These are phyloP conservation scores for Chloroclystis v-ata DNA, from an alignment of 2,888 invertebrate genomes.

Conservation along the genomic window DNA sequence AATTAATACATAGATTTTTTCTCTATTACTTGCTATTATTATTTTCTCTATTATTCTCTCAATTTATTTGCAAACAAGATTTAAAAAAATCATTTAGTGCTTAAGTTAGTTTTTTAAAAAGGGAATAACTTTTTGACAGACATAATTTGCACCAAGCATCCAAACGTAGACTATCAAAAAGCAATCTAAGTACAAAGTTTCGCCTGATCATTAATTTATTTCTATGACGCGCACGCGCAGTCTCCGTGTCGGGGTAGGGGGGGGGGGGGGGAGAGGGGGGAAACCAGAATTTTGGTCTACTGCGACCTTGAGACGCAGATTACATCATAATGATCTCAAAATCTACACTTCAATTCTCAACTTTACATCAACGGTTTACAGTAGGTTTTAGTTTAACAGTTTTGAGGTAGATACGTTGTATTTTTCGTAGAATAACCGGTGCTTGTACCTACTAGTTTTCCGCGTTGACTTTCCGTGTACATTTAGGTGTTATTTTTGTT, in stretches of 20 bases:
- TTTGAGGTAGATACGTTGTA: conserved; percentile 25
- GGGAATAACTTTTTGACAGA: too few species aligned
- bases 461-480: conserved; percentile 66
- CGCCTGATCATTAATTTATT: conserved; percentile 10
- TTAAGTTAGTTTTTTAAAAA: too few species aligned
- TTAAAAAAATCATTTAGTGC: too few species aligned
- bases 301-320: conserved; percentile 73
- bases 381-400: conserved; percentile 23
- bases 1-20: too few species aligned
- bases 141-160: too few species aligned
- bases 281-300: conserved; percentile 78
- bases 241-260: conserved; percentile 32
- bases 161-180: too few species aligned
- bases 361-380: conserved; percentile 8
- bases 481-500: conserved; percentile 34
- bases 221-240: conserved; percentile 28
- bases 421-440: conserved; percentile 36
- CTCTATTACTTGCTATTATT: too few species aligned
- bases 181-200: not conserved
- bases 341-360: conserved; percentile 21
- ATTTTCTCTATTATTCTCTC: too few species aligned
- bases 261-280: conserved; percentile 42
- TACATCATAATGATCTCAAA: conserved; percentile 66
- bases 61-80: too few species aligned
- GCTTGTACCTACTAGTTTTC: conserved; percentile 70